phyloP scores from a whole-genome alignment of 92 coral and sea anemone genomes.

The Scolanthus callimorphus region DNA sequence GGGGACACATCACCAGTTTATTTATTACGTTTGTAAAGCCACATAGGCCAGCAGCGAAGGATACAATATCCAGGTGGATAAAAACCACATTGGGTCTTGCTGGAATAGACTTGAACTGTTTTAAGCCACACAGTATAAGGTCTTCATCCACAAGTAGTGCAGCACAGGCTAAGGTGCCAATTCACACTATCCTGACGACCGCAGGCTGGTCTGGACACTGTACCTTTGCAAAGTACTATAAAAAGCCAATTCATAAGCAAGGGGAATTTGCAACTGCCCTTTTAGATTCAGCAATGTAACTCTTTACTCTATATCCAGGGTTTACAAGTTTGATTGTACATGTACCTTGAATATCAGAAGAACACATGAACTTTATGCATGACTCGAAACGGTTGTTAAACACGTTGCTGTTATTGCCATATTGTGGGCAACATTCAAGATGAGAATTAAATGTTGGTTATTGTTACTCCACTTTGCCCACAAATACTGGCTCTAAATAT shows the following conservation, averaged over 20 bases:
- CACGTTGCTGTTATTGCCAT: no score
- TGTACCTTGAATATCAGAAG: no score
- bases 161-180: slow-evolving; percentile 23
- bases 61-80: slow-evolving; percentile 51
- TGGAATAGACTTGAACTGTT: slow-evolving; percentile 25
- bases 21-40: slow-evolving; percentile 46
- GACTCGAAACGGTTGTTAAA: no score
- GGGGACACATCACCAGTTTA: slow-evolving; percentile 14
- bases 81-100: slow-evolving; percentile 27
- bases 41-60: slow-evolving; percentile 35
- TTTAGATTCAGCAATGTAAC: slow-evolving; percentile 25
- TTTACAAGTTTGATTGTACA: no score
- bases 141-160: slow-evolving; percentile 29
- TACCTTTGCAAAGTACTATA: slow-evolving; percentile 46
- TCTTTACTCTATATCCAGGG: no score
- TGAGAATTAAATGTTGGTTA: no score
- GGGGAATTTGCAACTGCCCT: slow-evolving; percentile 29
- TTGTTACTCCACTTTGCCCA: no score
- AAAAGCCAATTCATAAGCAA: slow-evolving; percentile 31
- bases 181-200: slow-evolving; percentile 25
- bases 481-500: slow-evolving; percentile 46
- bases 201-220: slow-evolving; percentile 41
- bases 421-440: no score
- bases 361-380: no score
- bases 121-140: slow-evolving; percentile 38